These are phyloP conservation scores for Calameuta filiformis DNA, from an alignment of 2,888 invertebrate genomes.

Conservation along the genomic window DNA sequence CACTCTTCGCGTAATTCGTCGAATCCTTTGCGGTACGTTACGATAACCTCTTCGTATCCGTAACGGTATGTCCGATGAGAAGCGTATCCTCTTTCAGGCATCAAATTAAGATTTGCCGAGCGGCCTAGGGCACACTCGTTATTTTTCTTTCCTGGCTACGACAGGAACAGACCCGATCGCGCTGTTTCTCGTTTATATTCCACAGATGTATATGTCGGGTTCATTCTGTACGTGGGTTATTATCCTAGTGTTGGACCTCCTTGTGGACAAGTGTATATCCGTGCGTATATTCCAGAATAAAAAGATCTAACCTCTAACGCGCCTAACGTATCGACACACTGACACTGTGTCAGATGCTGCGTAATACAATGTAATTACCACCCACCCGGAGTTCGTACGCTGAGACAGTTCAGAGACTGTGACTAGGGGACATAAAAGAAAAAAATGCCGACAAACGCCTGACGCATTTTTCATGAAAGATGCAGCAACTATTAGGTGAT, in stretches of 20 bases:
- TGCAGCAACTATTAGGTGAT: neutral
- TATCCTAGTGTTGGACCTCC: too few species aligned
- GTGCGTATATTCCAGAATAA: neutral
- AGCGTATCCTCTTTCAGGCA: neutral
- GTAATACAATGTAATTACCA: neutral
- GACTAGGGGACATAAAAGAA: neutral
- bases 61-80: neutral
- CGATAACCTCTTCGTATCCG: neutral
- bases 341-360: neutral
- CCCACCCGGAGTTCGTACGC: neutral
- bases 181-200: neutral
- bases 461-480: neutral
- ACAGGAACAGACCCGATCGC: neutral
- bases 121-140: neutral
- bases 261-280: neutral
- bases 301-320: neutral
- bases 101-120: neutral
- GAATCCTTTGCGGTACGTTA: neutral
- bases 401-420: neutral
- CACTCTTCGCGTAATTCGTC: neutral
- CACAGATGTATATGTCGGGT: too few species aligned
- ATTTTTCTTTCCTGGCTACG: neutral
- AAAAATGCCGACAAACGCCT: neutral
- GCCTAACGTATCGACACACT: neutral
- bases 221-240: too few species aligned